phyloP scores from a whole-genome alignment of 2,888 invertebrate genomes.

The Branchellion lobata region DNA sequence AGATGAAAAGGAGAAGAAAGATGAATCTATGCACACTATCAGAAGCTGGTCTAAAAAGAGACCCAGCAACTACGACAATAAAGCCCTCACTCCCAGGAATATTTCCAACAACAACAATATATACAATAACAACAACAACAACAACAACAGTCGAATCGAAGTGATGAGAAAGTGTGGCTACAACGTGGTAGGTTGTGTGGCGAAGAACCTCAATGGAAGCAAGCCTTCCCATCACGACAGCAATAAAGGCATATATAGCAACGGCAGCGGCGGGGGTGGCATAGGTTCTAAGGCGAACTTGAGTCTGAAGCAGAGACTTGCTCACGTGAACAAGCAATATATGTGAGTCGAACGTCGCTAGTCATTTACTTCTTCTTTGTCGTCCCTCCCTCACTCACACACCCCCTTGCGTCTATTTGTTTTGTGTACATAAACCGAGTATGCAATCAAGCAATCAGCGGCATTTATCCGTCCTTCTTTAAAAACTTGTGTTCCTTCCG shows the following conservation, averaged over 20 bases:
- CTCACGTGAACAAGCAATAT: not conserved
- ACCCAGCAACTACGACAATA: not conserved
- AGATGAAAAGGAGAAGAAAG: not conserved
- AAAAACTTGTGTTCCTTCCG: not conserved
- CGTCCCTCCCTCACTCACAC: no score
- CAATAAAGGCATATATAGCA: not conserved
- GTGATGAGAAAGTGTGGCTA: constrained; percentile 1
- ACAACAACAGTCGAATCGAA: not conserved
- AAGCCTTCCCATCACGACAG: not conserved
- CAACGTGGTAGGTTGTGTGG: not conserved
- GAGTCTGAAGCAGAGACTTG: not conserved
- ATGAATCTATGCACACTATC: not conserved
- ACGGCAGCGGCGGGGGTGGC: not conserved
- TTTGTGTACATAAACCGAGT: no score
- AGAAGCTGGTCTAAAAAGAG: not conserved
- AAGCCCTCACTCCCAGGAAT: no score
- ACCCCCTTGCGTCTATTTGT: no score
- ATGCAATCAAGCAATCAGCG: no score
- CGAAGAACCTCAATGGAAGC: not conserved
- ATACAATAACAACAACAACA: not conserved
- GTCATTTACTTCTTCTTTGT: no score
- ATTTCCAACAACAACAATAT: not conserved
- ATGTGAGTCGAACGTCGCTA: no score
- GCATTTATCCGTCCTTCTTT: not conserved
- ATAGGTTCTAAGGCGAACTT: not conserved